phyloP scores from a whole-genome alignment of 92 coral and sea anemone genomes.

The Porites rus region DNA sequence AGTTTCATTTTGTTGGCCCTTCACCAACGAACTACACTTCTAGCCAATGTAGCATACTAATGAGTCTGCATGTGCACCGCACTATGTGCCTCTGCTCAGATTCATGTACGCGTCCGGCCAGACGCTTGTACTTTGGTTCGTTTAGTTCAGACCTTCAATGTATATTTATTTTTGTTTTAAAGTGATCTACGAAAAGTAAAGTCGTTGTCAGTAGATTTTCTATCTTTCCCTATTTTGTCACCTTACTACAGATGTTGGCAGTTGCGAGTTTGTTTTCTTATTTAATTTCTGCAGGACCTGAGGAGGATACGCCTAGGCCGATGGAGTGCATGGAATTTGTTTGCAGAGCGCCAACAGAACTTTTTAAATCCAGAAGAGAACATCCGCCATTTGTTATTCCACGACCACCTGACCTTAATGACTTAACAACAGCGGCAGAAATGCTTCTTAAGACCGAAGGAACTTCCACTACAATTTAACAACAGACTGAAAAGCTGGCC shows the following conservation, averaged over 20 bases:
- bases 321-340: conserved; percentile 99
- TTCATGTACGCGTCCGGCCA: no score
- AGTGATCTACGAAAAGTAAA: no score
- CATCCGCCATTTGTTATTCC: conserved; percentile 96
- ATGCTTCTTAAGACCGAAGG: conserved; percentile 45
- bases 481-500: neutral
- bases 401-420: conserved; percentile 87
- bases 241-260: neutral
- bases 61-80: no score
- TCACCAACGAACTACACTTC: no score
- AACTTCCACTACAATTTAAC: neutral
- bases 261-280: neutral
- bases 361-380: conserved; percentile 84
- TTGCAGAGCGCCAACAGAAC: conserved; percentile 96
- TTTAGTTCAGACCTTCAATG: no score
- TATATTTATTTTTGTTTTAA: no score
- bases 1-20: no score
- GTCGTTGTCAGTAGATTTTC: neutral
- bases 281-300: conserved; percentile 81
- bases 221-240: neutral
- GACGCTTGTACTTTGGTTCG: no score
- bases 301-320: conserved; percentile 94
- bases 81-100: no score
- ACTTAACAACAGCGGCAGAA: conserved; percentile 91
- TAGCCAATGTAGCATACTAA: no score